Base-by-base conservation (phyloP, 2,797 vertebrate species). In the Pitangus sulphuratus region DNA sequence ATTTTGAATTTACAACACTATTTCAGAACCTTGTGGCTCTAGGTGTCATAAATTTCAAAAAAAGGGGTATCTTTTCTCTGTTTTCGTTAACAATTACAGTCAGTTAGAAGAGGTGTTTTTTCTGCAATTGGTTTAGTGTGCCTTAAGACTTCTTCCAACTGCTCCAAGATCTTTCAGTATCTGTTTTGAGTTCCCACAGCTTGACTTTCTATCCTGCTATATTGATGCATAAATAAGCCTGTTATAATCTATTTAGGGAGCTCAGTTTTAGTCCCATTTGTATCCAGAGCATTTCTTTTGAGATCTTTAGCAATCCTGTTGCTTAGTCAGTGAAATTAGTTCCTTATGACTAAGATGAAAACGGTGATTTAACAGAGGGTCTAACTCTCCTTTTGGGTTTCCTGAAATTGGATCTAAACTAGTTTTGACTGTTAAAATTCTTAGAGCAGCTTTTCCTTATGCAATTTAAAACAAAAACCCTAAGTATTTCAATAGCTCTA, bases 341-440 rank as follows among this genome's bases (percentile, higher is more conserved):
- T 94, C 64, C 37, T 84, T 90, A 60, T 77, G 70, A 84, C 77
- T 87, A 88, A 95, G 62, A 60, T 82, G 53, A 87, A 94, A 94
- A 60, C 69, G 72, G 75, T 69, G 33, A 89, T 81, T 95, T 92
- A n/a, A 86, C 78, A 91, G 69, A 79, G 35, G 62, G 62, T 88
- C 62, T 86, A 83, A 66, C 58, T 91, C n/a, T 92, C 39, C 35
- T 40, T 89, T 61, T 3, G 2, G 9, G 10, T 76, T 89, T 85
- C 87, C 77, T 37, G 2, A 54, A 82, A 86, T 61, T 72, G 20
- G 35, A 76, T 81, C 33, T 75, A 75, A 93, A 78, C 39, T 54
- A 48, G 28, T 79, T 80, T 93, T 88, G 66, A 91, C 37, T 44
- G 48, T 64, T 86, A 62, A 79, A 64, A 70, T 90, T 91, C 56